Percentiles rank a stretch among this genome's conserved stretches.
phyloP scores from a whole-genome alignment of 2,797 vertebrate species.

The Kryptopterus vitreolus region DNA sequence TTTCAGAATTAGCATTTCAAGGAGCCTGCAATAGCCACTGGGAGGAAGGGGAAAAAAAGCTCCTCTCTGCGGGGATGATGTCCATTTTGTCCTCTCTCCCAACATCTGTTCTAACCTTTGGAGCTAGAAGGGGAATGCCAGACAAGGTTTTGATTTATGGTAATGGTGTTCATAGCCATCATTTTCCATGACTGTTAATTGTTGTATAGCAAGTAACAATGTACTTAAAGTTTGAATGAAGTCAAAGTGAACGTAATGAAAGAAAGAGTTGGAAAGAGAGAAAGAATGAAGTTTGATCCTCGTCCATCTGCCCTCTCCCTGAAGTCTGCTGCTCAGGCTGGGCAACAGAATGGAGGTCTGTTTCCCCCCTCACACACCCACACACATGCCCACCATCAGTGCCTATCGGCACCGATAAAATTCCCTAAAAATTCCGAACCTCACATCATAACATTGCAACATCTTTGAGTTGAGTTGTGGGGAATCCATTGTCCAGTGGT shows the following conservation, averaged over 20 bases:
- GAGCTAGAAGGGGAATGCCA: constrained; percentile 92
- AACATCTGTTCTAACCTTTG: constrained; percentile 95
- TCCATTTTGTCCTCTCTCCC: constrained; percentile 89
- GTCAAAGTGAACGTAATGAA: constrained; percentile 3
- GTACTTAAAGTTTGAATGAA: constrained; percentile 52
- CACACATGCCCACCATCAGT: constrained; percentile 12
- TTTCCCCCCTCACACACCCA: constrained; percentile 38
- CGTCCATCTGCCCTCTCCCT: constrained; percentile 70
- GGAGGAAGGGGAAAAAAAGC: constrained; percentile 86
- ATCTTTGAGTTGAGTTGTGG: constrained; percentile 19
- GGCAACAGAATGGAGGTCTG: constrained; percentile 54
- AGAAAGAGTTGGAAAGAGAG: constrained; percentile 56
- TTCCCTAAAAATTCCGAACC: constrained; percentile 3
- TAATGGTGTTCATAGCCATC: constrained; percentile 69
- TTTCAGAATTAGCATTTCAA: constrained; percentile 94
- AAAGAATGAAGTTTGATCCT: constrained; percentile 66
- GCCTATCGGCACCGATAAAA: constrained; percentile 8
- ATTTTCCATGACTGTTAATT: constrained; percentile 29
- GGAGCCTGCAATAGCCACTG: constrained; percentile 85
- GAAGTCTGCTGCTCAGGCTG: constrained; percentile 55
- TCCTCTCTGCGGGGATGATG: constrained; percentile 83
- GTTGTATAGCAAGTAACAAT: background rate
- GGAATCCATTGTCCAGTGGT: constrained; percentile 27
- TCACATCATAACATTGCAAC: constrained; percentile 14
- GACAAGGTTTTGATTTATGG: constrained; percentile 90